Conservation (phyloP, 2,113 vertebrate species). For the Galemys pyrenaicus region DNA sequence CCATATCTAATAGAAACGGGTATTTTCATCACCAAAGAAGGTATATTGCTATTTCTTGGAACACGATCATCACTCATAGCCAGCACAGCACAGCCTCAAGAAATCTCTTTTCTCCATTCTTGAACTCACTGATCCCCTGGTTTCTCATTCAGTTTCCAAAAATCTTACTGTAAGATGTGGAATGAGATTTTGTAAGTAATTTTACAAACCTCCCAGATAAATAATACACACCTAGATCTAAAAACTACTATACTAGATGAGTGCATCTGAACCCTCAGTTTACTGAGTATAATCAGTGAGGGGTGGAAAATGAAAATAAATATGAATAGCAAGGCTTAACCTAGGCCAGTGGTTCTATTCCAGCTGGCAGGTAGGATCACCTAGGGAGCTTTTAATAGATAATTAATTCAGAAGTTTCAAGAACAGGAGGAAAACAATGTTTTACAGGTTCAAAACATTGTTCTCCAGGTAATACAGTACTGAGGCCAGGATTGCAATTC, state of each 20-base stretch:
- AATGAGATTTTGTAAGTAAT: neutral
- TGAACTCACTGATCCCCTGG: neutral
- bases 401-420: neutral
- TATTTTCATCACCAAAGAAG: neutral
- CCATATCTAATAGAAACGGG: neutral
- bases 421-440: neutral
- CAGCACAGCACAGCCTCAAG: neutral
- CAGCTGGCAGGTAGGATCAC: neutral
- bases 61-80: neutral
- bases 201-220: neutral
- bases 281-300: neutral
- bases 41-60: neutral
- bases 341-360: neutral
- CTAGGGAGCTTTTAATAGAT: neutral
- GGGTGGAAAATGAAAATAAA: neutral
- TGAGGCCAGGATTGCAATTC: neutral
- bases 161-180: neutral
- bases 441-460: neutral
- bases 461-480: neutral
- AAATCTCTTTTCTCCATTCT: neutral
- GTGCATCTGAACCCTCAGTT: neutral
- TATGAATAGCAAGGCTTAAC: neutral
- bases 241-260: neutral
- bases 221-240: neutral
- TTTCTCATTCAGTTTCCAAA: neutral